Base-by-base conservation (phyloP, 2,888 invertebrate genomes). In the Leptinotarsa peninsularis region DNA sequence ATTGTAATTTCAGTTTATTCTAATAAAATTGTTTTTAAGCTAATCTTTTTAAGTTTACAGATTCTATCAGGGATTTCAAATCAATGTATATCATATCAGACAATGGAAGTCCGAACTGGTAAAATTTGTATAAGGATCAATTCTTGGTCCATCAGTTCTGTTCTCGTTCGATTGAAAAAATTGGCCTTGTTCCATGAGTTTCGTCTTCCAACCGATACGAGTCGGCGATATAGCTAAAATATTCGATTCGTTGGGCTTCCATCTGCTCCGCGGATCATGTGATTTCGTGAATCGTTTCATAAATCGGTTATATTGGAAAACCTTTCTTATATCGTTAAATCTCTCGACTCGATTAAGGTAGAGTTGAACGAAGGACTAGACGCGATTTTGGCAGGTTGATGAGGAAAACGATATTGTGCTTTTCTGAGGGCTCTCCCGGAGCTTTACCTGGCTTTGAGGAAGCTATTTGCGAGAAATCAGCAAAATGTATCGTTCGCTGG, bases 261-360 rank as follows among this genome's bases (percentile, higher is more conserved):
- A 67, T 74, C 63, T 71, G 79, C 76, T 79, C 72, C 71, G 58
- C 49, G 72, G 75, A 76, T 77, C 76, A 77, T 73, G 78, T 80
- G 77, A 81, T 81, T 79, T 74, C 60, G 69, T 63, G 49, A 79
- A 77, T 80, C 80, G 74, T 81, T 79, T 76, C 70, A 75, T 71
- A 54, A 79, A 77, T 80, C 80, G 74, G 73, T 76, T 76, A 75
- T 78, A 78, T 77, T 73, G 78, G 76, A 78, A 76, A 77, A 75
- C 73, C 76, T 77, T 76, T 78, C 73, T 77, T 74, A 80, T 78
- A 76, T 76, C 77, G 73, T 73, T 76, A 76, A 78, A 78, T 72
- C 75, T 72, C 71, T 69, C 66, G 49, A 75, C 66, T 71, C 78
- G 76, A 78, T 74, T 78, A 76, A 76, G 67, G 69, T 49, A 54